Base-by-base conservation (phyloP, 2,888 invertebrate genomes). In the Caenorhabditis panamensis region DNA sequence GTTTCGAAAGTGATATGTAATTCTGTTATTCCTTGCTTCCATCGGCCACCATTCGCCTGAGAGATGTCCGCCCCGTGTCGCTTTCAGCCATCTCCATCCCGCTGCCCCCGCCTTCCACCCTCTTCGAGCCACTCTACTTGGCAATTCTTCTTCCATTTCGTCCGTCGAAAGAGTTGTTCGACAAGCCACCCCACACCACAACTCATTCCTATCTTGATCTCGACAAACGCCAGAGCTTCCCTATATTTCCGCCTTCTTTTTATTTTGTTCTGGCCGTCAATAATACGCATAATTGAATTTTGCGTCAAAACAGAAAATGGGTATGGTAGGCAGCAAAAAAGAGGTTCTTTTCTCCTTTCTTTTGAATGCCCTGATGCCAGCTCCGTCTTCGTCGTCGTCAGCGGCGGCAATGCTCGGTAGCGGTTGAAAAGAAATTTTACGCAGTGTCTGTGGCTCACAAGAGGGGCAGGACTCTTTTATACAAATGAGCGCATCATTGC, bases 241-340 rank as follows among this genome's bases (percentile, higher is more conserved):
- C 56, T 49, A 66, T 72, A 66, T 66, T 73, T 58, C 58, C 51
- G 37, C 16, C 63, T 41, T 37, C 36, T 44, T 61, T 41, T 41
- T 54, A 63, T 66, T 53, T 66, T 64, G 56, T 54, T 49, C 47
- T 61, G 59, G 66, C 22, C 20, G 66, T 61, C 75, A 75, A 75
- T 75, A 75, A 66, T 75, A 75, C 75, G 66, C 75, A 75, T 75
- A 75, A 75, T 75, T 75, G 75, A 75, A 75, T 75, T 75, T 61
- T 66, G 66, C 66, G 66, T 66, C 75, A 61, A 66, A 66, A 75
- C 75, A 75, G 64, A 66, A 47, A 66, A 75, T 75, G 75, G 75
- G 75, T 75, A 75, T 75, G 75, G 75, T 75, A 66, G 64, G 49
- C 37, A 36, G 41, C 20, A 59, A 24, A 62, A 59, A 31, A 64